These are phyloP conservation scores for Beaufortia kweichowensis DNA, from an alignment of 2,113 vertebrate genomes.

Conservation along the genomic window DNA sequence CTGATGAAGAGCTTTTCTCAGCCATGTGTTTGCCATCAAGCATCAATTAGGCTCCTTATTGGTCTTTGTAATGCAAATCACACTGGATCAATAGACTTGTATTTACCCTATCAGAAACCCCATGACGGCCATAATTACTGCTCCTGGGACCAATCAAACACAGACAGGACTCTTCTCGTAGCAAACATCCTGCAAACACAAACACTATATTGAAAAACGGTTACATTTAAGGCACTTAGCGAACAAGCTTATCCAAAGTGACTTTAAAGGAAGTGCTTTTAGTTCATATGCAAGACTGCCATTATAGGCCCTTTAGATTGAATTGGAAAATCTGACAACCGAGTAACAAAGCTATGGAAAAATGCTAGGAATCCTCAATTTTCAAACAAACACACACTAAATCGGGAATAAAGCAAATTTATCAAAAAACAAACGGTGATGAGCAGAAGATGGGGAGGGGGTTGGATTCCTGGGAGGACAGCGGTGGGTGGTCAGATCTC, in stretches of 20 bases:
- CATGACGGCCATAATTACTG: constrained; percentile 8
- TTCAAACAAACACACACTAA: constrained; percentile 34
- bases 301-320: background rate
- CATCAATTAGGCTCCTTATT: constrained; percentile 25
- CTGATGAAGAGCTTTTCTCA: constrained; percentile 13
- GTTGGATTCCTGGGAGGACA: constrained; percentile 20
- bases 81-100: constrained; percentile 28
- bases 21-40: constrained; percentile 27
- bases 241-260: background rate
- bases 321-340: background rate
- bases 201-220: constrained; percentile 22
- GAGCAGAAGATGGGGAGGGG: constrained; percentile 12
- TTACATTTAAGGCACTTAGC: constrained; percentile 17
- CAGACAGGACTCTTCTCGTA: background rate
- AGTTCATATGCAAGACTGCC: background rate
- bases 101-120: constrained; percentile 33
- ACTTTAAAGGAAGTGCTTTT: background rate
- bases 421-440: constrained; percentile 39
- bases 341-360: constrained; percentile 4
- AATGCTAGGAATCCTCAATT: background rate
- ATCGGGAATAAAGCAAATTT: constrained; percentile 26
- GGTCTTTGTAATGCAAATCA: constrained; percentile 37
- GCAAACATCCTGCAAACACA: constrained; percentile 14
- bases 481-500: constrained; percentile 39
- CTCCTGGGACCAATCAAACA: constrained; percentile 4